phyloP scores from a whole-genome alignment of 2,797 vertebrate genomes.

The Clarias laeviceps region DNA sequence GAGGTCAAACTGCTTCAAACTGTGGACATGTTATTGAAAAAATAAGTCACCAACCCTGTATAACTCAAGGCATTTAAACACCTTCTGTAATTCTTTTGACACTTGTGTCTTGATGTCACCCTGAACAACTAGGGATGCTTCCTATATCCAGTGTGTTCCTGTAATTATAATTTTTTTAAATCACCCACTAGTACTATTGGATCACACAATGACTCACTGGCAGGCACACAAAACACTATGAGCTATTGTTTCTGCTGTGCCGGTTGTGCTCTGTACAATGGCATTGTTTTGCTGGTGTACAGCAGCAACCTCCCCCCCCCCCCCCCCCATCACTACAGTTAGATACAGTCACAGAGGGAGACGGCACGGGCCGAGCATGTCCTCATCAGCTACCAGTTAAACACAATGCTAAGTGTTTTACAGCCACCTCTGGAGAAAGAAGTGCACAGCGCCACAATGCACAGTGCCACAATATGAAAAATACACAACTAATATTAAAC shows the following conservation, averaged over 20 bases:
- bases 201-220: slow-evolving; percentile 79
- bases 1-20: not conserved
- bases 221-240: slow-evolving; percentile 74
- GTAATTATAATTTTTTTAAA: slow-evolving; percentile 24
- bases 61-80: not conserved
- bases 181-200: slow-evolving; percentile 64
- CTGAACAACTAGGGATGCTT: not conserved
- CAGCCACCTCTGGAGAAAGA: slow-evolving; percentile 15
- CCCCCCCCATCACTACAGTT: slow-evolving; percentile 52
- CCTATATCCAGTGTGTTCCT: not conserved
- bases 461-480: not conserved
- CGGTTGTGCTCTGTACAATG: slow-evolving; percentile 69
- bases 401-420: slow-evolving; percentile 17
- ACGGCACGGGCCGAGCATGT: slow-evolving; percentile 31
- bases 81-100: not conserved
- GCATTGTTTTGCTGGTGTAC: slow-evolving; percentile 65
- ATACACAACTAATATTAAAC: not conserved
- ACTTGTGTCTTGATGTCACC: not conserved
- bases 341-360: slow-evolving; percentile 44
- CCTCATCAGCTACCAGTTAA: slow-evolving; percentile 28
- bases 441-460: not conserved
- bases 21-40: not conserved
- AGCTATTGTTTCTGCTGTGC: slow-evolving; percentile 69
- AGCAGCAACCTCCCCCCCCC: slow-evolving; percentile 14
- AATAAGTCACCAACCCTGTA: not conserved